A percentile compares a stretch with the other conserved stretches of the same genome.
Conservation (phyloP, 2,797 vertebrate genomes). For the Varecia variegata region DNA sequence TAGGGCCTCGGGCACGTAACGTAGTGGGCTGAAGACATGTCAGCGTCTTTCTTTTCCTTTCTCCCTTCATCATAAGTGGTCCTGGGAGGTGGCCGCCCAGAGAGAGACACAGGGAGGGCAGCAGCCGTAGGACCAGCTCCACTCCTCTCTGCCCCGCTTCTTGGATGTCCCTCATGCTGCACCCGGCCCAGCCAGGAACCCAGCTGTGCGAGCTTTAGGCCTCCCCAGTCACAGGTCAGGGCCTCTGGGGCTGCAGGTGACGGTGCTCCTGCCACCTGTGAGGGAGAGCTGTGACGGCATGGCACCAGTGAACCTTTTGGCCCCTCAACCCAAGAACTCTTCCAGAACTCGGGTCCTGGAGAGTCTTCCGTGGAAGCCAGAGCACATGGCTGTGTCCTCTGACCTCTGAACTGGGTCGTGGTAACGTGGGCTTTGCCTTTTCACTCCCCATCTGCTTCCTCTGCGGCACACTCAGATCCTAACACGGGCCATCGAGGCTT, state of each 20-base stretch:
- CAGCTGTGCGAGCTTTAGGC: background rate
- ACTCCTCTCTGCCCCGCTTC: background rate
- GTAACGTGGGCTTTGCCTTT: background rate
- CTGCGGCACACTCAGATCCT: background rate
- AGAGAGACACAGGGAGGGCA: background rate
- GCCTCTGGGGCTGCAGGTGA: background rate
- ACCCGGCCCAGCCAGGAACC: background rate
- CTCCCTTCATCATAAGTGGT: background rate
- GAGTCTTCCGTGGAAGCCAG: fast-evolving
- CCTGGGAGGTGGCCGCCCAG: background rate
- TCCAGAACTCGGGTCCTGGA: fast-evolving
- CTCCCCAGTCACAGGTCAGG: background rate
- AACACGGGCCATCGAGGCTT: background rate
- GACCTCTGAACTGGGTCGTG: background rate
- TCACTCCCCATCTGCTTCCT: background rate
- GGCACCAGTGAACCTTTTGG: background rate
- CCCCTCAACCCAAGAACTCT: background rate
- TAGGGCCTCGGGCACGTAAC: background rate
- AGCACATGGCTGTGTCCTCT: background rate
- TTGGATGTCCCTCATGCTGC: fast-evolving
- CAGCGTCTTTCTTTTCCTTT: background rate
- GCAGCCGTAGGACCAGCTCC: fast-evolving
- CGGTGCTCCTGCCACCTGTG: fast-evolving
- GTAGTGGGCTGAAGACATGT: fast-evolving
- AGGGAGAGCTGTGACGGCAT: background rate